Base-by-base conservation (phyloP, 2,113 vertebrate genomes). In the Notarius quadriscutis region DNA sequence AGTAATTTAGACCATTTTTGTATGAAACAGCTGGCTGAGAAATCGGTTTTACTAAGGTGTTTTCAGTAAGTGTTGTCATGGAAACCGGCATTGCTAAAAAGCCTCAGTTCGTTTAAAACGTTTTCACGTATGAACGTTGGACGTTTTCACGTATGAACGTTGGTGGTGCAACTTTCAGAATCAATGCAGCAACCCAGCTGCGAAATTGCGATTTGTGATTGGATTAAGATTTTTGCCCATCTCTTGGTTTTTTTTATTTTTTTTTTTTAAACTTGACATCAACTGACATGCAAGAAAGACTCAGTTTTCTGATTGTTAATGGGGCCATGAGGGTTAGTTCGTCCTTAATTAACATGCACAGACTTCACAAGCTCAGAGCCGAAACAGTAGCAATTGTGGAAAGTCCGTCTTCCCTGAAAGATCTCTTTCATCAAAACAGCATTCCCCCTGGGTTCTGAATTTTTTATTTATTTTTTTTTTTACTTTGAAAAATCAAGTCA, bases 1-100 rank as follows among this genome's bases (percentile, higher is more conserved):
- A 94, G 93, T 96, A 95, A 97, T 96, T 93, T 95, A 95, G 96
- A 95, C 93, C 95, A 94, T 92, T 90, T 96, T 96, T 95, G 91
- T 93, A 92, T 92, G 94, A 93, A 93, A 2, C 84, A 91, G 27
- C 93, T 96, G 95, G 94, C 93, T 87, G 83, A 92, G 92, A 90
- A 92, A 86, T 91, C 91, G 20, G 34, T 96, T 95, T 91, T 92
- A 88, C 94, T 94, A 92, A 93, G 94, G 94, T 95, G 94, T 96
- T 96, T 96, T 96, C 94, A 95, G 91, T 94, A 96, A 95, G 84
- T 93, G 94, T 96, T 93, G 91, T 94, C 94, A 95, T 96, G 93
- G 96, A 93, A 95, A 94, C 93, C 87, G 25, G 91, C 92, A 90
- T 92, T 87, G 89, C 88, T 88, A 92, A 86, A 87, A 86, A 51